Evolutionary conservation across 2,113 vertebrate species (phyloP).

Genomic region (Gasterosteus aculeatus): DNA sequence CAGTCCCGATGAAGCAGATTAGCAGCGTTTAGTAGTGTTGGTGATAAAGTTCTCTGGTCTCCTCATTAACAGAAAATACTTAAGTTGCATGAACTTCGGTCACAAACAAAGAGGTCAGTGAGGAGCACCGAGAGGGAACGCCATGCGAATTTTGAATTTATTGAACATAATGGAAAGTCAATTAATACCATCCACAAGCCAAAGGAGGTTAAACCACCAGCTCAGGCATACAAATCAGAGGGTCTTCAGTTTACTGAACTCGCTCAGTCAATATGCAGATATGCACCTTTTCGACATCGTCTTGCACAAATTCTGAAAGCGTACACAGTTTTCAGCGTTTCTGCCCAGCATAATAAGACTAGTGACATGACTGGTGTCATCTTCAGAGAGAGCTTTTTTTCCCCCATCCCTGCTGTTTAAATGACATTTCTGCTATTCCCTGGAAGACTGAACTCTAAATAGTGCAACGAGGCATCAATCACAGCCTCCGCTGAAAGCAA

Average conservation of each 20-base stretch:
- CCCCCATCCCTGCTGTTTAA: not conserved
- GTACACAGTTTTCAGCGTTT: not conserved
- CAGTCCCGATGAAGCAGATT: slow-evolving; percentile 3
- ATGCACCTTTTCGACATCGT: not conserved
- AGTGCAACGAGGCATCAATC: slow-evolving; percentile 1
- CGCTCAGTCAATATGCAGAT: slow-evolving; percentile 10
- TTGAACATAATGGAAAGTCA: not conserved
- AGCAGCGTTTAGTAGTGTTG: not conserved
- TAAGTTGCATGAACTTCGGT: not conserved
- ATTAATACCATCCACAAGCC: slow-evolving; percentile 1
- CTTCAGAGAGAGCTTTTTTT: not conserved
- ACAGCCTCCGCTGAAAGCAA: not conserved
- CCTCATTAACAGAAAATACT: not conserved
- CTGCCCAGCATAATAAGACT: not conserved
- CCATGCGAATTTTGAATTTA: not conserved
- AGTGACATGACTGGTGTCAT: not conserved
- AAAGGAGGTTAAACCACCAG: slow-evolving; percentile 1
- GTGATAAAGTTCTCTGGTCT: not conserved
- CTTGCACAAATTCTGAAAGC: not conserved
- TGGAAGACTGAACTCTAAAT: not conserved
- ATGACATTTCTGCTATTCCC: not conserved
- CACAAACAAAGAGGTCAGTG: slow-evolving; percentile 4
- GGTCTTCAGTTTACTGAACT: slow-evolving; percentile 1
- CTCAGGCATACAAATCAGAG: not conserved
- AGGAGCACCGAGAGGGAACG: not conserved